Evolutionary conservation across 2,888 invertebrate genomes (phyloP), one percentile per base, ranked within the genome.

Genomic region (Pardosa pseudoannulata): DNA sequence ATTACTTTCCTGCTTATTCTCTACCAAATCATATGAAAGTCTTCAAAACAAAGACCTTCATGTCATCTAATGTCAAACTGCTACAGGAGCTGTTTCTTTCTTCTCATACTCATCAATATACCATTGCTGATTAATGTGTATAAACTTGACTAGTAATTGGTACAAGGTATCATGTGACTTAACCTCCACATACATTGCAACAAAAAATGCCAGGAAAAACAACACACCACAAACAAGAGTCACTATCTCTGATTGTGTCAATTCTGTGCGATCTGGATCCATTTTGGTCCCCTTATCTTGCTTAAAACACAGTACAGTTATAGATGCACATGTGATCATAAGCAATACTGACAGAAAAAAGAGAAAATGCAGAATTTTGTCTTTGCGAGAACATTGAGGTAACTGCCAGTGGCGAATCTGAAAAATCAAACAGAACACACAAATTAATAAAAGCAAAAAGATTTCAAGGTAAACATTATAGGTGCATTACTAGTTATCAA

Each of bases 171-270:
- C 91, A 31, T 91, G 90, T 5, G 93, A 93, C 90, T 93, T 93
- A 56, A 93, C 92, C 90, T 93, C 93, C 23, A 93, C 93, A 87
- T 93, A 93, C 91, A 93, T 92, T 71, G 93, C 93, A 29, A 93
- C 91, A 89, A 93, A 93, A 89, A 93, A 93, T 11, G 93, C 92
- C 41, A 93, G 91, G 88, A 93, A 93, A 90, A 93, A 93, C 70
- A 93, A 90, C 13, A 93, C 92, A 0, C 93, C 93, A 88, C 93
- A 93, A 2, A 92, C 91, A 28, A 93, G 90, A 1, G 93, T 93
- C 62, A 93, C 91, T 36, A 93, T 91, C 89, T 93, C 93, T 62
- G 92, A 92, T 11, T 91, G 90, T 0, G 92, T 92, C 79, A 93
- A 90, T 83, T 92, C 91, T n/a, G 91, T 91, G 79, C 91, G 90